These are phyloP conservation scores for Microcebus griseorufus DNA, from an alignment of 2,113 vertebrate genomes.

Conservation along the genomic window DNA sequence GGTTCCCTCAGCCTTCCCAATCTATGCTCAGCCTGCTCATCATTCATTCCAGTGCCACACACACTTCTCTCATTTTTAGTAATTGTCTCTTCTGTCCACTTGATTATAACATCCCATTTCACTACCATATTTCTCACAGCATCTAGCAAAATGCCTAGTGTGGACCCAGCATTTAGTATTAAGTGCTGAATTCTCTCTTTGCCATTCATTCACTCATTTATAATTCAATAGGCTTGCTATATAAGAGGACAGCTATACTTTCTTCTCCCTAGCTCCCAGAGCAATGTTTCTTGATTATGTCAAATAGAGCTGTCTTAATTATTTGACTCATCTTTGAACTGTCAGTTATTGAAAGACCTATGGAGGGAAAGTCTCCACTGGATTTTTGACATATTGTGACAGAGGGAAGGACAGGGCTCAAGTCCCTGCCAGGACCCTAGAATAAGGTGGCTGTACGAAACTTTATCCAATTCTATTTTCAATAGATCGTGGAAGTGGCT, in stretches of 20 bases:
- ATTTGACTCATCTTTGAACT: conserved; percentile 70
- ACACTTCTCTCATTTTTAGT: background rate
- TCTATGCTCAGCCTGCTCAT: background rate
- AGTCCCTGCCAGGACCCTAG: background rate
- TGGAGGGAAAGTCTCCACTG: conserved; percentile 57
- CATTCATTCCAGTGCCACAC: background rate
- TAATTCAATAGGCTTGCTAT: conserved; percentile 65
- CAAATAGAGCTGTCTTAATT: conserved; percentile 77
- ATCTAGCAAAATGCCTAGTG: background rate
- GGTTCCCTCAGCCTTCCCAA: background rate
- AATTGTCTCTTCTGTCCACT: background rate
- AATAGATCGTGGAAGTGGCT: background rate
- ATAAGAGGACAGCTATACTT: conserved; percentile 35
- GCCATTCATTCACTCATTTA: conserved; percentile 62
- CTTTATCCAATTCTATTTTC: conserved; percentile 13
- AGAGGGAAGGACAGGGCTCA: conserved; percentile 48
- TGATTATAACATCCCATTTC: conserved; percentile 2
- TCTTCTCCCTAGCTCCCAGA: conserved; percentile 69
- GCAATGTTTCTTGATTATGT: conserved; percentile 68
- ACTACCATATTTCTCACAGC: background rate
- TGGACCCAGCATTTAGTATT: conserved; percentile 11
- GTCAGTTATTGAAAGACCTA: conserved; percentile 62
- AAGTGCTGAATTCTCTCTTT: conserved; percentile 60
- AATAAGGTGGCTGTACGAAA: background rate
- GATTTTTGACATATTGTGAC: conserved; percentile 67